Conservation (phyloP, 2,797 vertebrate genomes). For the Danio jaintianensis region DNA sequence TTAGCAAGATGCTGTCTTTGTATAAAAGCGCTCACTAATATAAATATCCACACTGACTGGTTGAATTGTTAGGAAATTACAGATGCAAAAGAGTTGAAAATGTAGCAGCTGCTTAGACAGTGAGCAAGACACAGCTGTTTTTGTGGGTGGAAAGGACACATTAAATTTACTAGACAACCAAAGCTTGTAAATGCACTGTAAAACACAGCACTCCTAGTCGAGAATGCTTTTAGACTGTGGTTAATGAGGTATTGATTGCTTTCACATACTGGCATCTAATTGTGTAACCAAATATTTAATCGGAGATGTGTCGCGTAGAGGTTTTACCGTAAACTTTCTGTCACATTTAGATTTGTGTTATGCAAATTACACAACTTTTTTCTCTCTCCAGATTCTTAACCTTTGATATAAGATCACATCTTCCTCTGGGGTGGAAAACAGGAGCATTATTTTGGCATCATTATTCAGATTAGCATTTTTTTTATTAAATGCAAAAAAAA, state of each 20-base stretch:
- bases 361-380: not conserved
- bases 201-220: slow-evolving; percentile 17
- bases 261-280: slow-evolving; percentile 31
- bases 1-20: not conserved
- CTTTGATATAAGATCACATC: slow-evolving; percentile 31
- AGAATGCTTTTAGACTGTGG: slow-evolving; percentile 32
- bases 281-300: slow-evolving; percentile 39
- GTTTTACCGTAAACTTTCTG: not conserved
- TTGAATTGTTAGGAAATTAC: not conserved
- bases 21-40: not conserved
- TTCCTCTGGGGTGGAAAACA: slow-evolving; percentile 24
- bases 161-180: slow-evolving; percentile 56
- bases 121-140: slow-evolving; percentile 45
- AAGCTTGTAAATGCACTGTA: slow-evolving; percentile 46
- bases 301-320: not conserved
- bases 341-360: not conserved
- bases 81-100: not conserved
- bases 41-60: not conserved
- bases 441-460: not conserved
- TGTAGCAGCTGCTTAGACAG: slow-evolving; percentile 19
- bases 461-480: slow-evolving; percentile 23
- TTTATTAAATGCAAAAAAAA: slow-evolving; percentile 13
- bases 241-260: slow-evolving; percentile 45
- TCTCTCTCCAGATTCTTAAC: not conserved
- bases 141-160: slow-evolving; percentile 25